phyloP scores from a whole-genome alignment of 1,140 invertebrate species.

The Heterodera schachtii region DNA sequence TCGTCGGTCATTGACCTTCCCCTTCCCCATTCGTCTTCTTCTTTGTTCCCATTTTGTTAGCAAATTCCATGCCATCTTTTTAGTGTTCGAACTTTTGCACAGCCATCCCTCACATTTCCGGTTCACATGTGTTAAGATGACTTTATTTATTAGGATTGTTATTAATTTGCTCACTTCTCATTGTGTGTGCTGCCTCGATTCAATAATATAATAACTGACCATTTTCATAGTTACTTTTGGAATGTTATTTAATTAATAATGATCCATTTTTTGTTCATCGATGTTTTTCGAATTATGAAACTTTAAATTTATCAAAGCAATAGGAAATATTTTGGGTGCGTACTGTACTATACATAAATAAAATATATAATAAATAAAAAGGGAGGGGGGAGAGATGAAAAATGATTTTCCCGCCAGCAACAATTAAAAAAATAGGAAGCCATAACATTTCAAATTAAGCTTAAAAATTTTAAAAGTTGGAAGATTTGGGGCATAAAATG shows the following conservation, averaged over 20 bases:
- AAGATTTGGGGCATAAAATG: neutral
- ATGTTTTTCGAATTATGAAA: neutral
- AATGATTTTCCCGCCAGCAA: no score
- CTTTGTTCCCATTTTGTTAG: neutral
- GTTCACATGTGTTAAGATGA: neutral
- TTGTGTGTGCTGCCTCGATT: neutral
- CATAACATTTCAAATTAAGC: no score
- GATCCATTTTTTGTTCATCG: no score
- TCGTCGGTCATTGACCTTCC: neutral
- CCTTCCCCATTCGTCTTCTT: neutral
- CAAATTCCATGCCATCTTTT: neutral
- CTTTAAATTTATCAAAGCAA: neutral
- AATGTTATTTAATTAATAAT: no score
- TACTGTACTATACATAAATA: no score
- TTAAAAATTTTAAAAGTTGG: no score
- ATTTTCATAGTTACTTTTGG: neutral
- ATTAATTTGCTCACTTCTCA: conserved; percentile 3
- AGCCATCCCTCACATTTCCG: neutral
- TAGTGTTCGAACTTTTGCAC: neutral
- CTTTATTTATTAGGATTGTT: neutral
- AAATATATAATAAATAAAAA: no score
- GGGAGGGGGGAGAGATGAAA: no score
- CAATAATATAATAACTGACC: neutral
- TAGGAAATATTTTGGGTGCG: no score
- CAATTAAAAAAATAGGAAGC: no score